Percentiles rank a stretch among this genome's conserved stretches.
Conservation (phyloP, 2,888 invertebrate species). For the Apoderus coryli region DNA sequence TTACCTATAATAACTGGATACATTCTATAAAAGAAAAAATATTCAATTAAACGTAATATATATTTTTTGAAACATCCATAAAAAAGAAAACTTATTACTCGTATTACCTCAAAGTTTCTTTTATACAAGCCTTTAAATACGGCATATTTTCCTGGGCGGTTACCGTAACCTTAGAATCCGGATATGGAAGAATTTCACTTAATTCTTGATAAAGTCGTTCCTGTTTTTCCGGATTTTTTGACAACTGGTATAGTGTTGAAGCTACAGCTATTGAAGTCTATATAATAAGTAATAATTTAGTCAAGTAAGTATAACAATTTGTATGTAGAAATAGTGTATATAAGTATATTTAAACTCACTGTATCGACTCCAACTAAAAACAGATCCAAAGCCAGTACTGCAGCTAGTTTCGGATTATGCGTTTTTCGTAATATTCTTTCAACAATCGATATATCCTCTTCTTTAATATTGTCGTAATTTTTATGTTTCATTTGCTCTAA, state of each 20-base stretch:
- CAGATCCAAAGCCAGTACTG: slow-evolving; percentile 61
- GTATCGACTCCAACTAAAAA: slow-evolving; percentile 72
- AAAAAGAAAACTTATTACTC: slow-evolving; percentile 3
- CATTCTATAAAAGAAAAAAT: slow-evolving; percentile 48
- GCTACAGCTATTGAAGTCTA: slow-evolving; percentile 61
- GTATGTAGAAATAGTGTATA: no score
- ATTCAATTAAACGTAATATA: no score
- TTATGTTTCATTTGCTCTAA: slow-evolving; percentile 35
- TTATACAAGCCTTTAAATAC: slow-evolving; percentile 62
- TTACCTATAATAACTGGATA: slow-evolving; percentile 73
- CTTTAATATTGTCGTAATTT: slow-evolving; percentile 27
- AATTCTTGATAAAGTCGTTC: slow-evolving; percentile 48
- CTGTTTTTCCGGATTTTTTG: slow-evolving; percentile 55
- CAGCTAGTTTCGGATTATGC: slow-evolving; percentile 44
- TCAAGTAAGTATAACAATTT: no score
- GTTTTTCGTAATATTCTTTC: slow-evolving; percentile 42
- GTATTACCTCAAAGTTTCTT: slow-evolving; percentile 54
- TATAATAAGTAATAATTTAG: slow-evolving; percentile 13
- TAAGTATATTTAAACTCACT: no score
- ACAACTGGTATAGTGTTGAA: slow-evolving; percentile 59
- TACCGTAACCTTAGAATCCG: slow-evolving; percentile 40
- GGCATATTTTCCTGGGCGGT: slow-evolving; percentile 48
- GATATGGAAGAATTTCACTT: slow-evolving; percentile 38
- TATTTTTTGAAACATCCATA: slow-evolving; percentile 1
- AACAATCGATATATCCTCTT: slow-evolving; percentile 39